Evolutionary conservation across 2,113 vertebrate genomes (phyloP), one percentile per base, ranked within the genome.

Genomic region (Salvator merianae): DNA sequence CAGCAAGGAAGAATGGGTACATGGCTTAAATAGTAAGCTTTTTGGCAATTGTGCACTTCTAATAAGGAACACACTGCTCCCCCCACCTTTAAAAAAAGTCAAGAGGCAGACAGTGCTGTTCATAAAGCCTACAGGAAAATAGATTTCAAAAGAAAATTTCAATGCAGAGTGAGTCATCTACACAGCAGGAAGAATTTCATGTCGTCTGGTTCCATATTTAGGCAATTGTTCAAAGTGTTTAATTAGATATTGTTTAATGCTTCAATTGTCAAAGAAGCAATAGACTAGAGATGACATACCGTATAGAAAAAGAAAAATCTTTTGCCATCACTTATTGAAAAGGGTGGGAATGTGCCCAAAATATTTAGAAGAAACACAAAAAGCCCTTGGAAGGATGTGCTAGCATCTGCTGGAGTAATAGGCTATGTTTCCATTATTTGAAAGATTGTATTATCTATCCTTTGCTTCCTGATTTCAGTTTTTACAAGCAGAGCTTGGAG

Each of bases 21-120:
- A 50, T 40, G 73, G 65, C 79, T 78, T 80, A 86, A 87, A 28
- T 38, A 84, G 88, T 22, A 86, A 79, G 3, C 55, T 85, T 85
- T 89, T 88, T 75, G 91, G 40, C 53, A 79, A 47, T 79, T 50
- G 70, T 83, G 7, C 22, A 8, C 59, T 86, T 90, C 73, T 78
- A 40, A 63, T 69, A 28, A 66, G 26, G 79, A 59, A 32, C 36
- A 38, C 3, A 4, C 53, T 22, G 1, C 18, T 59, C 18, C 43
- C 10, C 14, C 14, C 53, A 9, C 14, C 16, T 55, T 55, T 59
- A 18, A 18, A 18, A 18, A 20, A 59, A 20, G 55, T 59, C 14
- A 59, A 16, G 55, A 59, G 55, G 55, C 55, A 59, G 14, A 59
- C 75, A 34, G 18, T 81, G 40, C 10, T 88, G 87, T 89, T 90